phyloP scores from a whole-genome alignment of 2,113 vertebrate genomes.

The Triplophysa rosa region DNA sequence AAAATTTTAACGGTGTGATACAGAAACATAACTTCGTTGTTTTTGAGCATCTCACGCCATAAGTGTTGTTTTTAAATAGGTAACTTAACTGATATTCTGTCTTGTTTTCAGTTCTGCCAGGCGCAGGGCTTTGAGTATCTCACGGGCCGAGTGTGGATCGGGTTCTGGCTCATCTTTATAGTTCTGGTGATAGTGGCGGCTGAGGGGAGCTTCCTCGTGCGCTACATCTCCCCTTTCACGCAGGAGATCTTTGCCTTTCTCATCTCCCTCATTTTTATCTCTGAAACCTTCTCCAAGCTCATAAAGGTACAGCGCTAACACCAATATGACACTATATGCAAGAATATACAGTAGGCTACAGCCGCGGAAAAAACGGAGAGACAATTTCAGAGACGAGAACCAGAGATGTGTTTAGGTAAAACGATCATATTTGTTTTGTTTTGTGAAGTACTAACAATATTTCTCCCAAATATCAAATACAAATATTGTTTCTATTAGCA shows the following conservation, averaged over 20 bases:
- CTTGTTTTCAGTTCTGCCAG: constrained; percentile 85
- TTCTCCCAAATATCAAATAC: too few species aligned
- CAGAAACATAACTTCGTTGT: too few species aligned
- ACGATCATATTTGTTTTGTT: too few species aligned
- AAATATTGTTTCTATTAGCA: too few species aligned
- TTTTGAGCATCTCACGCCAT: too few species aligned
- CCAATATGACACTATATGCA: neutral
- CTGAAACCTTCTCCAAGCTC: constrained; percentile 95
- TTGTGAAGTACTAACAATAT: too few species aligned
- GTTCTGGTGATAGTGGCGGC: constrained; percentile 91
- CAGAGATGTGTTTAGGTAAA: too few species aligned
- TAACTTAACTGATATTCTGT: neutral
- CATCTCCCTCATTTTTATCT: constrained; percentile 98
- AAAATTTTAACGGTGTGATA: too few species aligned
- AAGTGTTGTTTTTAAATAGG: neutral
- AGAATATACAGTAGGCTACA: too few species aligned
- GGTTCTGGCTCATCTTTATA: constrained; percentile 94
- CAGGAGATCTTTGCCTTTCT: constrained; percentile 99
- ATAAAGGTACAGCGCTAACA: constrained; percentile 77
- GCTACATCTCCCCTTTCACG: constrained; percentile 96
- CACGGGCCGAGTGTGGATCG: constrained; percentile 95
- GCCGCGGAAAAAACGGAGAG: too few species aligned
- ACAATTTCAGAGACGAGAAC: too few species aligned
- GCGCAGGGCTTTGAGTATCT: constrained; percentile 91
- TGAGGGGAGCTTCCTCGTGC: constrained; percentile 95